phyloP scores from a whole-genome alignment of 2,113 vertebrate genomes.

The Capricornis sumatraensis region DNA sequence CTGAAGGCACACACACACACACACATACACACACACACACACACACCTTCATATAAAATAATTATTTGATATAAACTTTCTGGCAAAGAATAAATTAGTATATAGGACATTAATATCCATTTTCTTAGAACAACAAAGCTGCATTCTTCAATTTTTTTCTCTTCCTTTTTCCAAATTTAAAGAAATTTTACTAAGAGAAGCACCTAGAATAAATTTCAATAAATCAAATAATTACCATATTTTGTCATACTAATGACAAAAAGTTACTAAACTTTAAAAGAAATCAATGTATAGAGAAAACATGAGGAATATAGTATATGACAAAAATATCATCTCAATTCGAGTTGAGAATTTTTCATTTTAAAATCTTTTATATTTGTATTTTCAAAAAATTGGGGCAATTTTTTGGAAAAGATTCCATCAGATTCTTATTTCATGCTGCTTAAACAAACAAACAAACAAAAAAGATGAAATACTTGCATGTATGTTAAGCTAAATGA shows the following conservation, averaged over 20 bases:
- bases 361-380: not conserved
- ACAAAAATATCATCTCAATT: not conserved
- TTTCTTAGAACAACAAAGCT: not conserved
- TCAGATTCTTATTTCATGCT: not conserved
- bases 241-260: not conserved
- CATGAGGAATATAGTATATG: not conserved
- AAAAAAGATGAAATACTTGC: not conserved
- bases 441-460: not conserved
- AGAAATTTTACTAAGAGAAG: not conserved
- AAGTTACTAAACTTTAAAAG: not conserved
- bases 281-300: not conserved
- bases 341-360: not conserved
- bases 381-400: not conserved
- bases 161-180: not conserved
- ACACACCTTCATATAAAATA: not conserved
- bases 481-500: not conserved
- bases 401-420: not conserved
- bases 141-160: not conserved
- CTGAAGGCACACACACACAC: not conserved
- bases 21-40: no score
- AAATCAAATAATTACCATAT: not conserved
- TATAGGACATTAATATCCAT: not conserved
- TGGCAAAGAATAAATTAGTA: not conserved
- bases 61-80: not conserved
- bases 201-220: not conserved